A percentile compares a stretch with the other conserved stretches of the same genome.
Evolutionary conservation across 1,140 invertebrate species (phyloP).

Genomic region (Drosophila tani): DNA sequence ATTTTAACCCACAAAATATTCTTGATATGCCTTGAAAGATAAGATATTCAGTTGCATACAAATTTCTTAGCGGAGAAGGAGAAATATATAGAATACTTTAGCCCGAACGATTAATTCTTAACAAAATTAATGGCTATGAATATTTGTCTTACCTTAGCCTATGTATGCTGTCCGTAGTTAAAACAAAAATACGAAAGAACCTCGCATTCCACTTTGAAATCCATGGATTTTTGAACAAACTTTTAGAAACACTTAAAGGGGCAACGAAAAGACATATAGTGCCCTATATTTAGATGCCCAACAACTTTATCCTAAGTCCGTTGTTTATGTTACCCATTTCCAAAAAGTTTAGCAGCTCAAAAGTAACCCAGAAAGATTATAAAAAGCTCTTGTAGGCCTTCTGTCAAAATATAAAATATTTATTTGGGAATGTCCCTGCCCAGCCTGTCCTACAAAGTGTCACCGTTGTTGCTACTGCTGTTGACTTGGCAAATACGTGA

Average conservation of each 20-base stretch:
- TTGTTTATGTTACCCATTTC: conserved; percentile 24
- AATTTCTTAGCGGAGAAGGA: neutral
- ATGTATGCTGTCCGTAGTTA: no score
- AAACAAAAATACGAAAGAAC: no score
- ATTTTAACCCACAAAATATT: conserved; percentile 3
- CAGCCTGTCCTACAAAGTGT: conserved; percentile 11
- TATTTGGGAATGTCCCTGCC: conserved; percentile 21
- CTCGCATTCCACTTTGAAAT: no score
- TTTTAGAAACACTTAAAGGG: neutral
- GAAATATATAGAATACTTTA: neutral
- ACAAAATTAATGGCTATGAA: neutral
- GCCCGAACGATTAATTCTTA: neutral
- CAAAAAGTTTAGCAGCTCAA: conserved; percentile 1
- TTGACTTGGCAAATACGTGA: conserved; percentile 41
- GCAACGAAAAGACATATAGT: neutral
- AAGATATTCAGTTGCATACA: neutral
- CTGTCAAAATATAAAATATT: conserved; percentile 15
- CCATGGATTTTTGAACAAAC: neutral
- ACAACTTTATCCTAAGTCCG: neutral
- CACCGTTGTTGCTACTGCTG: conserved; percentile 1
- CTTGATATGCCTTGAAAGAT: neutral
- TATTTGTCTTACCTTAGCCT: neutral
- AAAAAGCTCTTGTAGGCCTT: conserved; percentile 12
- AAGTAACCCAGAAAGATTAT: conserved; percentile 15
- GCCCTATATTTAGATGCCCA: neutral